Evolutionary conservation across 2,888 invertebrate species (phyloP), one percentile per base, ranked within the genome.

Genomic region (Magallana nippona): DNA sequence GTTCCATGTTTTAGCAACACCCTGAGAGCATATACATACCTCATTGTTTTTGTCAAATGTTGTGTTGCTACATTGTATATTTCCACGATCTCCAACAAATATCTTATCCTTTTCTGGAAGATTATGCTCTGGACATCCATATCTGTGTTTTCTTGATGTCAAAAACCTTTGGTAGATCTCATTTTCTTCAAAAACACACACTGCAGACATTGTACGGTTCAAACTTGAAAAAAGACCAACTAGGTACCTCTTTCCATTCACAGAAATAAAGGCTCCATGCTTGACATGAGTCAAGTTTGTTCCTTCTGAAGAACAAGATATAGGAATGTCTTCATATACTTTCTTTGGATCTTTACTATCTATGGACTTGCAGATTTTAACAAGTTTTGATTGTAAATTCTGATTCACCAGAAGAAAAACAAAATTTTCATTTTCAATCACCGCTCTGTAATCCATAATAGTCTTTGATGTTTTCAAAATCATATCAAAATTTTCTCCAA

Each of bases 311-410:
- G 19, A 19, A 19, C 60, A 60, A 19, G 5, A 60, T 19, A 60
- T 60, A 10, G 60, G 60, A 60, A 60, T 60, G n/a, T 60, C n/a
- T 63, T 63, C 63, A 63, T 63, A 63, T 1, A 63, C 63, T 63
- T 10, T 63, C 22, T 63, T 63, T 27, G 63, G 63, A 19, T 63
- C 1, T 2, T 27, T 2, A 63, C 13, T 11, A 63, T 63, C 13
- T 13, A 63, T 63, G 10, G 63, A 22, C 22, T 63, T 63, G 27
- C 63, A 63, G 22, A 63, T 22, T 5, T 63, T 63, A 3, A 63
- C 22, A 22, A 63, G 63, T 13, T 63, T 63, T 15, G 63, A 22
- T 22, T 63, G 63, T 3, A 32, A 63, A 15, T 63, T 11, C 22
- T 63, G 27, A 63, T 63, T 63, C 0, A 63, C 27, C 1, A 63